Evolutionary conservation across 2,888 invertebrate genomes (phyloP).

Genomic region (Ophion slaviceki): DNA sequence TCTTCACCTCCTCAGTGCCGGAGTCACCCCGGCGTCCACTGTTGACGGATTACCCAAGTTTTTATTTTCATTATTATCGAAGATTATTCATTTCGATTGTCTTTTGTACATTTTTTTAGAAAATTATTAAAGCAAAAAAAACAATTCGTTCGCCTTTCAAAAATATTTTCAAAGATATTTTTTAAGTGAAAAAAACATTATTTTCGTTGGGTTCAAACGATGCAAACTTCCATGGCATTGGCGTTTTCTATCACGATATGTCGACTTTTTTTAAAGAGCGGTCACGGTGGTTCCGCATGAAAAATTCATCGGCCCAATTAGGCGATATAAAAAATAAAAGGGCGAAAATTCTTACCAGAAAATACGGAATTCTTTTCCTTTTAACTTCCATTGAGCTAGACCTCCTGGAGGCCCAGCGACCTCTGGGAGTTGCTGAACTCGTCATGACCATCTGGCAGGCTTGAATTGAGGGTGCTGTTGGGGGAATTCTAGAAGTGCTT

Average conservation of each 20-base stretch:
- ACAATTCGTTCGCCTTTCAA: too few species aligned
- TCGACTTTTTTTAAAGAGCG: too few species aligned
- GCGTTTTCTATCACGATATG: too few species aligned
- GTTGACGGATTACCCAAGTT: conserved; percentile 22
- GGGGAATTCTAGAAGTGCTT: conserved; percentile 85
- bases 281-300: too few species aligned
- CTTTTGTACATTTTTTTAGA: neutral
- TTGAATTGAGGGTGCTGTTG: conserved; percentile 79
- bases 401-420: conserved; percentile 84
- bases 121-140: too few species aligned
- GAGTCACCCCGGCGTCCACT: conserved; percentile 90
- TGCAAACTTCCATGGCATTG: too few species aligned
- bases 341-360: conserved; percentile 46
- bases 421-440: conserved; percentile 87
- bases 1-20: conserved; percentile 91
- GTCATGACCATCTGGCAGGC: conserved; percentile 84
- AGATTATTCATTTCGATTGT: neutral
- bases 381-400: conserved; percentile 85
- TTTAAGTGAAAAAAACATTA: too few species aligned
- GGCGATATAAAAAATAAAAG: neutral
- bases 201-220: too few species aligned
- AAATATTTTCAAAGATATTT: too few species aligned
- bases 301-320: neutral
- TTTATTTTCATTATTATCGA: neutral
- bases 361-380: conserved; percentile 85